Conservation (phyloP, 2,113 vertebrate species). For the Channa argus region DNA sequence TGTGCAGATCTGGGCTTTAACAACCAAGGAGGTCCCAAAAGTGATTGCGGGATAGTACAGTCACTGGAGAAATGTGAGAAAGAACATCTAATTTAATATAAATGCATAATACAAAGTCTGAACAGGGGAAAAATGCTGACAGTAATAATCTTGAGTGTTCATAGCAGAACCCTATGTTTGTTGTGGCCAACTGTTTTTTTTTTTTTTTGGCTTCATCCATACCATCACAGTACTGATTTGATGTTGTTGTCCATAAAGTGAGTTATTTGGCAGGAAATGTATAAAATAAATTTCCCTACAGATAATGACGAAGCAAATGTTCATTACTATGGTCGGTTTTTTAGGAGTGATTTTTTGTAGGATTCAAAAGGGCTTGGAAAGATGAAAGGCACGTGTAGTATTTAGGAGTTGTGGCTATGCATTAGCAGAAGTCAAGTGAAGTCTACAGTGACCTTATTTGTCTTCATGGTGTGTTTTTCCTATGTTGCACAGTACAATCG, state of each 20-base stretch:
- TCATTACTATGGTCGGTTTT: not conserved
- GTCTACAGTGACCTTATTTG: not conserved
- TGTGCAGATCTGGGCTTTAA: slow-evolving; percentile 6
- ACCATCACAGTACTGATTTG: too few relatives aligned
- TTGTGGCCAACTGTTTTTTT: not conserved
- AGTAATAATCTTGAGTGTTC: too few relatives aligned
- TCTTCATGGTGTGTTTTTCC: slow-evolving; percentile 13
- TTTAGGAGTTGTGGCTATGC: not conserved
- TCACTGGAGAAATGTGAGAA: not conserved
- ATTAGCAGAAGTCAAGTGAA: slow-evolving; percentile 3
- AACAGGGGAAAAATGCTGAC: too few relatives aligned
- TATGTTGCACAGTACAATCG: slow-evolving; percentile 14
- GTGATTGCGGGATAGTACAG: not conserved
- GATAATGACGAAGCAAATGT: not conserved
- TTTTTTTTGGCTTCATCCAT: too few relatives aligned
- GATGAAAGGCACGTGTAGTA: not conserved
- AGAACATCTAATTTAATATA: not conserved
- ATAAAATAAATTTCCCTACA: too few relatives aligned
- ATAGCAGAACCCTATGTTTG: not conserved
- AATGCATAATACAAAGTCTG: not conserved
- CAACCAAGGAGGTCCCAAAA: not conserved
- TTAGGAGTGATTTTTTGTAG: too few relatives aligned
- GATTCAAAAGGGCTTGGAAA: not conserved
- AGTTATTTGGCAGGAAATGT: too few relatives aligned
- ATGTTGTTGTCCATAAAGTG: not conserved